Evolutionary conservation across 1,140 invertebrate genomes (phyloP), one percentile per base, ranked within the genome.

Genomic region (Drosophila setifemur): DNA sequence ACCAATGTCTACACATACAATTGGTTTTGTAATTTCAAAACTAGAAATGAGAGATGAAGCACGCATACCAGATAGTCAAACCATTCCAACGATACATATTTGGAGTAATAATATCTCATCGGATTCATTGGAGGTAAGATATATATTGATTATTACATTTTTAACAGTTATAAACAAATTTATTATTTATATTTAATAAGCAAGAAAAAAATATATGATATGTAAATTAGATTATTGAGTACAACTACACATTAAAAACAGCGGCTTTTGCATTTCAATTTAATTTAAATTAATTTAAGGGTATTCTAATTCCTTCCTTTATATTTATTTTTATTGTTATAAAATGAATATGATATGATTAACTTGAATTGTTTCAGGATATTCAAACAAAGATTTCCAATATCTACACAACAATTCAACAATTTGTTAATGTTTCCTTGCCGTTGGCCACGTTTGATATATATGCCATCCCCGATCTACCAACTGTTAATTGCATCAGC

Each of bases 401-500:
- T 37, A 37, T 18, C 14, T 3, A 16, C 5, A 37, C 14, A 1
- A 16, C 12, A 16, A 14, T 37, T 2, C 6, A 35, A 6, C 4
- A 16, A 2, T 4, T 14, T 35, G 14, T 91, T 93, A 16, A 90
- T 92, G 0, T 94, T 96, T 79, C 95, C 16, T 7, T 37, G 8
- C 33, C 96, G 2, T 85, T 97, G 7, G 91, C 92, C 0, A 94
- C 95, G 89, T 90, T 96, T 44, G 97, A 98, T 90, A 91, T 97
- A 8, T 93, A 98, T 0, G 96, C 96, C 0, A 91, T 98, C 40
- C 97, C 97, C 0, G 95, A 95, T 74, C 96, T 97, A 77, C 93
- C 93, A 60, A 92, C 92, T 0, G 91, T 92, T 0, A 93, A 93
- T 72, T 93, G 94, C 0, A 94, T 94, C 31, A 94, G 95, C 74